Evolutionary conservation across 2,797 vertebrate species (phyloP).

Genomic region (Spinus olivaceus): DNA sequence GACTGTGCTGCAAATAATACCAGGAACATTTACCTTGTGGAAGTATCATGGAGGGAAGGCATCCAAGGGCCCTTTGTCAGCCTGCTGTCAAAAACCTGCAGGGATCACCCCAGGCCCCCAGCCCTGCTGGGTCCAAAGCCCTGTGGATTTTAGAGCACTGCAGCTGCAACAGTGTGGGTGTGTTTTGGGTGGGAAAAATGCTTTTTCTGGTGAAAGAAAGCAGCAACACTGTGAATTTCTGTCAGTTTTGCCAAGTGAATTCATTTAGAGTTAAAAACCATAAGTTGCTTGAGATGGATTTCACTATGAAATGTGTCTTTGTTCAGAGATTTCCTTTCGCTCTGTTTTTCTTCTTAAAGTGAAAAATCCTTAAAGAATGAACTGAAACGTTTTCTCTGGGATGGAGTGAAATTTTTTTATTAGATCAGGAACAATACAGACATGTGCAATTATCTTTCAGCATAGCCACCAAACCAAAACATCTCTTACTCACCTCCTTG

Average conservation of each 20-base stretch:
- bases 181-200: not conserved
- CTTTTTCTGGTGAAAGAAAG: not conserved
- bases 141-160: not conserved
- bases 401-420: conserved; percentile 4
- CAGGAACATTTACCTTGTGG: conserved; percentile 6
- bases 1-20: not conserved
- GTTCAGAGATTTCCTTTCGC: conserved; percentile 20
- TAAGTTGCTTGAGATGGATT: conserved; percentile 6
- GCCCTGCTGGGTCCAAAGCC: not conserved
- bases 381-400: not conserved
- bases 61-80: not conserved
- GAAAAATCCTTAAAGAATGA: not conserved
- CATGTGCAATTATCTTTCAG: conserved; percentile 22
- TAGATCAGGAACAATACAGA: conserved; percentile 1
- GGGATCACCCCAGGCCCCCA: not conserved
- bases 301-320: conserved; percentile 6
- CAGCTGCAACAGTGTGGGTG: not conserved
- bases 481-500: conserved; percentile 9
- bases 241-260: conserved; percentile 20
- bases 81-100: not conserved
- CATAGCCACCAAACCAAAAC: conserved; percentile 6
- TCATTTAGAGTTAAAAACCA: conserved; percentile 2
- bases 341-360: not conserved
- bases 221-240: not conserved
- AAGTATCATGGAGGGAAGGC: not conserved